Evolutionary conservation across 2,113 vertebrate genomes (phyloP).

Genomic region (Pampusana beccarii): DNA sequence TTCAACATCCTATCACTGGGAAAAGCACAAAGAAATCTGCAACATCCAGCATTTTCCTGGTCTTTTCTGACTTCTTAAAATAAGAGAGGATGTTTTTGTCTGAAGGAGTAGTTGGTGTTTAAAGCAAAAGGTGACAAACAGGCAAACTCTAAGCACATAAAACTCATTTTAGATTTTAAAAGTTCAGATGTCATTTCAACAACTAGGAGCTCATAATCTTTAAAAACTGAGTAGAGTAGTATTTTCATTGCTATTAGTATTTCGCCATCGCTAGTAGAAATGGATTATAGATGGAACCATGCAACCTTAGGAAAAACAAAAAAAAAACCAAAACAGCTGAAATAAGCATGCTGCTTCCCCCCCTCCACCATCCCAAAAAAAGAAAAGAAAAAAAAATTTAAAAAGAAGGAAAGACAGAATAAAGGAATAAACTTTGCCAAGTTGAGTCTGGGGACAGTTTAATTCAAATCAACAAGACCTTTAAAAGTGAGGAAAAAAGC

Average conservation of each 20-base stretch:
- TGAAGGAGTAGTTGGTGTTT: neutral
- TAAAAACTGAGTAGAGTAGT: neutral
- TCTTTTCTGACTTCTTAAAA: neutral
- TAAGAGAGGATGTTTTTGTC: neutral
- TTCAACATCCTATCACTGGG: neutral
- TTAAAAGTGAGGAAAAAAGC: neutral
- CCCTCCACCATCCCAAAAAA: too few relatives aligned
- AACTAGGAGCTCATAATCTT: neutral
- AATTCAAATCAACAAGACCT: neutral
- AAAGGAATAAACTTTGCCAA: neutral
- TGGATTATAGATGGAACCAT: neutral
- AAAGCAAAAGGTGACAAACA: neutral
- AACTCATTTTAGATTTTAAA: neutral
- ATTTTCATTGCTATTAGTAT: neutral
- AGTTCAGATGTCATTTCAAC: neutral
- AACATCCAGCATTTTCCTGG: neutral
- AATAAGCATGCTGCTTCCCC: neutral
- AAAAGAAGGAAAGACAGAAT: neutral
- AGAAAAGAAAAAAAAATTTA: neutral
- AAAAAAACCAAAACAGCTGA: neutral
- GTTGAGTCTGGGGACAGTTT: neutral
- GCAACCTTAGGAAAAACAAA: neutral
- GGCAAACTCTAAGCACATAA: neutral
- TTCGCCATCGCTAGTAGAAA: neutral
- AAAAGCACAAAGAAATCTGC: neutral